A percentile compares a stretch with the other conserved stretches of the same genome.
Evolutionary conservation across 2,888 invertebrate species (phyloP).

Genomic region (Noctua janthe): DNA sequence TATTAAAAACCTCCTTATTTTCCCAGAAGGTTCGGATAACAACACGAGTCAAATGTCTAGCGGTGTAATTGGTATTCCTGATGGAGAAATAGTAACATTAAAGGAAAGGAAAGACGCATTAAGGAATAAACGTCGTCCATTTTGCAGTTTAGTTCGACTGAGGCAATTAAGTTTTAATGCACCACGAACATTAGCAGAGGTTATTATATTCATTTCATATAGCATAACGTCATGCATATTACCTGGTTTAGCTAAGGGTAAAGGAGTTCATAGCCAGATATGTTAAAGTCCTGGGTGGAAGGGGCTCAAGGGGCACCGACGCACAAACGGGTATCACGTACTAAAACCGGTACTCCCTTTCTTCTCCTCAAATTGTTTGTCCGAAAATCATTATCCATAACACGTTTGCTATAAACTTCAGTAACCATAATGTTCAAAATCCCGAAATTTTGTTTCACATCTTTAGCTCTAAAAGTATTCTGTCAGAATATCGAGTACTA

Average conservation of each 20-base stretch:
- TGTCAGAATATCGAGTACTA: no score
- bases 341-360: no score
- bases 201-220: slow-evolving; percentile 52
- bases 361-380: no score
- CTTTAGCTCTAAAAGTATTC: no score
- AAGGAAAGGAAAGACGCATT: slow-evolving; percentile 38
- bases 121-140: slow-evolving; percentile 62
- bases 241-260: background rate
- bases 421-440: no score
- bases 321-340: background rate
- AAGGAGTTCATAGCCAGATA: background rate
- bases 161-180: slow-evolving; percentile 80
- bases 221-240: background rate
- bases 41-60: background rate
- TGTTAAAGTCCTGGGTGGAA: background rate
- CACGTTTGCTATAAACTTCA: no score
- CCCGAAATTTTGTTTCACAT: no score
- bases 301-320: background rate
- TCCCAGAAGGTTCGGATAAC: slow-evolving; percentile 26
- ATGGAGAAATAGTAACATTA: slow-evolving; percentile 22
- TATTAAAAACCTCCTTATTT: slow-evolving; percentile 29
- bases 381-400: no score
- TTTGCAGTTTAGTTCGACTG: slow-evolving; percentile 80
- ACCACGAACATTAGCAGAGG: slow-evolving; percentile 83
- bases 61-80: slow-evolving; percentile 31